Evolutionary conservation across 2,888 invertebrate genomes (phyloP).

Genomic region (Limnephilus marmoratus): DNA sequence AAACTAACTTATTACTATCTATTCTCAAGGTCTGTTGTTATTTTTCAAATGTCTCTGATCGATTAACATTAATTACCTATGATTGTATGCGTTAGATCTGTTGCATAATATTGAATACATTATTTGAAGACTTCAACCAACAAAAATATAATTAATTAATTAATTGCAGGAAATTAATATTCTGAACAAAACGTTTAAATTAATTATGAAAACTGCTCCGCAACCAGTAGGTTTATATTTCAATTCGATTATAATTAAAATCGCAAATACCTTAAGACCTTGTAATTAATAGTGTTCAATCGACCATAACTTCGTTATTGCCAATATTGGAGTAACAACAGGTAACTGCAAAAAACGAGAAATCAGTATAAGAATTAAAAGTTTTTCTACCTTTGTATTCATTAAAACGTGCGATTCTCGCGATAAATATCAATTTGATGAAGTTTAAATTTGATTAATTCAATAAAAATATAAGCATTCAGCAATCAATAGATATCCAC

Average conservation of each 20-base stretch:
- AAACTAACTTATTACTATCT: no score
- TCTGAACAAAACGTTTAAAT: background rate
- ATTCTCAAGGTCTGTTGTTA: no score
- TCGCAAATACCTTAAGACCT: background rate
- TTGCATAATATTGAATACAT: background rate
- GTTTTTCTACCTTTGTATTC: background rate
- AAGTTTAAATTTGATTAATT: background rate
- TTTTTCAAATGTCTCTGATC: background rate
- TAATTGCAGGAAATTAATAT: background rate
- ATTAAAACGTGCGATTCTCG: background rate
- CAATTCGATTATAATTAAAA: background rate
- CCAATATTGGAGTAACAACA: background rate
- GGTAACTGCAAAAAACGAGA: background rate
- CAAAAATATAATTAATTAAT: background rate
- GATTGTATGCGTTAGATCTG: background rate
- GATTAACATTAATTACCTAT: background rate
- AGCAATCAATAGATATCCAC: background rate
- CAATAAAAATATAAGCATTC: background rate
- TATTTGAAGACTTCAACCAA: background rate
- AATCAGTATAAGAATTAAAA: background rate
- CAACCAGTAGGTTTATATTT: background rate
- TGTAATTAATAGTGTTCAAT: slow-evolving; percentile 16
- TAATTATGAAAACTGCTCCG: background rate
- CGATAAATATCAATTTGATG: background rate
- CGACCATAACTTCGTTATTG: background rate